A percentile compares a stretch with the other conserved stretches of the same genome.
phyloP scores from a whole-genome alignment of 2,113 vertebrate genomes.

The Xenopus laevis region DNA sequence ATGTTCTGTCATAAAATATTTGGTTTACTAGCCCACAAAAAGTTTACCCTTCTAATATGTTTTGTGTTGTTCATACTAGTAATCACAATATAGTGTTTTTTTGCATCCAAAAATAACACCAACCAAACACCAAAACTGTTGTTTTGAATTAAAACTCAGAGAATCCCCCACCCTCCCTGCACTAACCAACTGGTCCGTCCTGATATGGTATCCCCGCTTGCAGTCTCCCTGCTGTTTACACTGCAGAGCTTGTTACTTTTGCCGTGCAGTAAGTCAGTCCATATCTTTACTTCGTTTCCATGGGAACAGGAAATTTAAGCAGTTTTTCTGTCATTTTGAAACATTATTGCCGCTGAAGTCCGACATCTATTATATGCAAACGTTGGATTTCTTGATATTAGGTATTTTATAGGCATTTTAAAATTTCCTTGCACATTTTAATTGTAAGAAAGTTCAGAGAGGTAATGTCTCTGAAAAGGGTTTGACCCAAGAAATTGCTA shows the following conservation, averaged over 20 bases:
- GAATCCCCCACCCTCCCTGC: not conserved
- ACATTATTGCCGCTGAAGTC: slow-evolving; percentile 41
- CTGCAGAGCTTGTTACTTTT: slow-evolving; percentile 24
- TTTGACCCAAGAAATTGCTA: too few relatives aligned
- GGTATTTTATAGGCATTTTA: slow-evolving; percentile 35
- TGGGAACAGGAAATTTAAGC: slow-evolving; percentile 29
- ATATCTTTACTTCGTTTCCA: slow-evolving; percentile 33
- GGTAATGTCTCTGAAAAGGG: not conserved
- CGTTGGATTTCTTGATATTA: slow-evolving; percentile 27
- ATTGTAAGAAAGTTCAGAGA: slow-evolving; percentile 7
- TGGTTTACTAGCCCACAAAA: too few relatives aligned
- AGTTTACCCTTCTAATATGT: too few relatives aligned
- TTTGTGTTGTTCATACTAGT: too few relatives aligned
- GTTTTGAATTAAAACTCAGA: not conserved
- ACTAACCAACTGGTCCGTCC: not conserved
- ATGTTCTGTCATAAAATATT: too few relatives aligned
- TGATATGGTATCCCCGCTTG: not conserved
- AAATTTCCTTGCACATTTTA: slow-evolving; percentile 7
- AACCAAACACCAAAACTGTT: not conserved
- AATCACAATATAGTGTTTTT: too few relatives aligned
- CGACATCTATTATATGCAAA: slow-evolving; percentile 37
- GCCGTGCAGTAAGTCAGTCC: slow-evolving; percentile 23
- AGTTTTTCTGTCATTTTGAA: slow-evolving; percentile 39
- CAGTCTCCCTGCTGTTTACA: slow-evolving; percentile 30
- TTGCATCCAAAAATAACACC: too few relatives aligned